Conservation (phyloP, 2,888 invertebrate species). For the Dioctria rufipes region DNA sequence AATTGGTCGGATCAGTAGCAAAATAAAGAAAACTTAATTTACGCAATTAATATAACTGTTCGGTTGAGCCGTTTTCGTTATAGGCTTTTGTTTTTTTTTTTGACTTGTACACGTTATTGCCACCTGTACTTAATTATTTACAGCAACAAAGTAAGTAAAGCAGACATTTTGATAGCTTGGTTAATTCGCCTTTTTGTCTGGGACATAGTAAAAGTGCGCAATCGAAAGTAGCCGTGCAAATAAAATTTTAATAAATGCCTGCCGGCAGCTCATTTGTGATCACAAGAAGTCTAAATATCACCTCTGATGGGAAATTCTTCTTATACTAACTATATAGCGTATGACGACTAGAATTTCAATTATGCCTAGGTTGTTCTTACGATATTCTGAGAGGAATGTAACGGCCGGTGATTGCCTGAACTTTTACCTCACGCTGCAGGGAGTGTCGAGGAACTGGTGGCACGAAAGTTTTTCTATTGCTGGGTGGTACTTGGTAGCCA, state of each 20-base stretch:
- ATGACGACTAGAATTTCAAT: conserved; percentile 30
- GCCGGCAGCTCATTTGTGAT: not conserved
- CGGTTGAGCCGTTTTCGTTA: not conserved
- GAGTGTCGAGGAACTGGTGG: conserved; percentile 22
- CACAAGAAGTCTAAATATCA: not conserved
- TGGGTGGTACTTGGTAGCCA: conserved; percentile 38
- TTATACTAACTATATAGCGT: too few relatives aligned
- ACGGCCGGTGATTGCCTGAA: not conserved
- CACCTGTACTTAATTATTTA: not conserved
- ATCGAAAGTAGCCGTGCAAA: too few relatives aligned
- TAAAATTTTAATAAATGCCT: too few relatives aligned
- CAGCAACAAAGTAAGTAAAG: not conserved
- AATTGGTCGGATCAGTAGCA: not conserved
- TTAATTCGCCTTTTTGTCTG: too few relatives aligned
- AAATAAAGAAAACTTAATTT: not conserved
- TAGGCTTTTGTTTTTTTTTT: not conserved
- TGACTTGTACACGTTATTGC: not conserved
- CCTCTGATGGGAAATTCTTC: not conserved
- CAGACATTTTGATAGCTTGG: not conserved
- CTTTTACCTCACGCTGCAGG: not conserved
- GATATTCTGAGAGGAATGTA: too few relatives aligned
- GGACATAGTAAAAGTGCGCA: too few relatives aligned
- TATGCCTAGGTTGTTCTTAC: not conserved
- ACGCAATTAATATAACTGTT: not conserved
- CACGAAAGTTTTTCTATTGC: conserved; percentile 25